phyloP scores from a whole-genome alignment of 1,140 invertebrate species.

The Aplysia californica region DNA sequence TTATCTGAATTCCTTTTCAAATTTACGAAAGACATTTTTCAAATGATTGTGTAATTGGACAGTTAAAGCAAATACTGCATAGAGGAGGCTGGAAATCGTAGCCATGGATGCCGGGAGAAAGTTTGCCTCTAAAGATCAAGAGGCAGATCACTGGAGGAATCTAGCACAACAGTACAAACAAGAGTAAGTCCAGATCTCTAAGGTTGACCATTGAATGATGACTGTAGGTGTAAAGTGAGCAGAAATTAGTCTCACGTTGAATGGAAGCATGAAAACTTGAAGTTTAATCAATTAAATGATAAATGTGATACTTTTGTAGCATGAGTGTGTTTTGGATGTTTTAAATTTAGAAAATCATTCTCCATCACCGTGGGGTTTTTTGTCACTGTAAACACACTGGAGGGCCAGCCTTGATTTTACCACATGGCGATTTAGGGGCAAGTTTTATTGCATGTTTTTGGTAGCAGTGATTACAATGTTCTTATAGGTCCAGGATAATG shows the following conservation, averaged over 20 bases:
- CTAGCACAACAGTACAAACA: constrained; percentile 56
- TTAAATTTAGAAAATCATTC: neutral
- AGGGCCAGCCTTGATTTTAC: no score
- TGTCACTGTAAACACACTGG: no score
- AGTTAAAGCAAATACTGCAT: neutral
- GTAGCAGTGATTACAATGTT: no score
- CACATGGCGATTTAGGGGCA: no score
- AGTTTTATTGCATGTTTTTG: no score
- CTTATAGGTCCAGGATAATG: no score
- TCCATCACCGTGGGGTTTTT: neutral
- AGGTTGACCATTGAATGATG: no score
- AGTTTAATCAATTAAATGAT: neutral
- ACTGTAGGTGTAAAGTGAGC: neutral
- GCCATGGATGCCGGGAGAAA: constrained; percentile 53
- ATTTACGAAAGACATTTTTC: neutral
- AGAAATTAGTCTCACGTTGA: neutral
- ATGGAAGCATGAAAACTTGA: neutral
- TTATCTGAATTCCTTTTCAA: no score
- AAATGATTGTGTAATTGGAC: neutral
- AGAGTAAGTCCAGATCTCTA: constrained; percentile 59
- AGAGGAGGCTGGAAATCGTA: neutral
- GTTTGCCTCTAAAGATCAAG: constrained; percentile 56
- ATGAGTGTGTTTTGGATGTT: neutral
- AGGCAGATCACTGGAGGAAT: constrained; percentile 57
- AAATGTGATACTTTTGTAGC: neutral